These are phyloP conservation scores for Clepsis dumicolana DNA, from an alignment of 2,888 invertebrate genomes.

Conservation along the genomic window DNA sequence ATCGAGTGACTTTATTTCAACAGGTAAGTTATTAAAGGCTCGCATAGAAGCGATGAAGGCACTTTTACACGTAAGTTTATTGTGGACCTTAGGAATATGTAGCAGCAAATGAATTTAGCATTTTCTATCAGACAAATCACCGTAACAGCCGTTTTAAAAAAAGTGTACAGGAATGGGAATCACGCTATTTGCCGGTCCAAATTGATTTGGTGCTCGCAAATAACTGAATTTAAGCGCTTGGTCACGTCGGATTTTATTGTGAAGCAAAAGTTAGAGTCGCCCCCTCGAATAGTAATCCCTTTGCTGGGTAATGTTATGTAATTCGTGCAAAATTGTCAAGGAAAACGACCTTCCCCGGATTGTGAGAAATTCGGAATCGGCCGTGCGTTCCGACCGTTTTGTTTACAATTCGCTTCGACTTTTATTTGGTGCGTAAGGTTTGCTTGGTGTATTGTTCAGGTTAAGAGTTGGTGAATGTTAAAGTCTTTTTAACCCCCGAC, in stretches of 20 bases:
- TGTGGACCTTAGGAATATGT: too few relatives aligned
- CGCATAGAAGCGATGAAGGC: too few relatives aligned
- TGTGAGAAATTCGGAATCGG: conserved; percentile 41
- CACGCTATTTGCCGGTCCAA: conserved; percentile 64
- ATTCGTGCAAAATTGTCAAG: conserved; percentile 65
- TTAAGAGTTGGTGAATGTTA: too few relatives aligned
- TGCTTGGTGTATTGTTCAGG: neutral
- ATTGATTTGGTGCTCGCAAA: conserved; percentile 76
- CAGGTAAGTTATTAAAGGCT: too few relatives aligned
- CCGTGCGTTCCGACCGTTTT: conserved; percentile 30
- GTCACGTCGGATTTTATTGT: conserved; percentile 80
- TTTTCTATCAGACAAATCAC: conserved; percentile 42
- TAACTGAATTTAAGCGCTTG: conserved; percentile 70
- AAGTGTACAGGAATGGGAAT: conserved; percentile 67
- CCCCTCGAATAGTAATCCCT: conserved; percentile 65
- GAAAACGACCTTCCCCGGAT: conserved; percentile 42
- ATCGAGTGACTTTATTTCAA: too few relatives aligned
- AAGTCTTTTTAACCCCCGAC: too few relatives aligned
- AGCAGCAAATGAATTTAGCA: conserved; percentile 24
- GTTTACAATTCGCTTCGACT: conserved; percentile 36
- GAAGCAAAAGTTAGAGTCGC: conserved; percentile 77
- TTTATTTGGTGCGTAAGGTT: conserved; percentile 14
- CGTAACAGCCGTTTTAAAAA: conserved; percentile 39
- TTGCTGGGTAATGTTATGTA: conserved; percentile 64
- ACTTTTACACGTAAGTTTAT: too few relatives aligned